Percentiles rank a stretch among this genome's conserved stretches.
These are phyloP conservation scores for Eulemur macaco DNA, from an alignment of 2,113 vertebrate species.

Conservation along the genomic window DNA sequence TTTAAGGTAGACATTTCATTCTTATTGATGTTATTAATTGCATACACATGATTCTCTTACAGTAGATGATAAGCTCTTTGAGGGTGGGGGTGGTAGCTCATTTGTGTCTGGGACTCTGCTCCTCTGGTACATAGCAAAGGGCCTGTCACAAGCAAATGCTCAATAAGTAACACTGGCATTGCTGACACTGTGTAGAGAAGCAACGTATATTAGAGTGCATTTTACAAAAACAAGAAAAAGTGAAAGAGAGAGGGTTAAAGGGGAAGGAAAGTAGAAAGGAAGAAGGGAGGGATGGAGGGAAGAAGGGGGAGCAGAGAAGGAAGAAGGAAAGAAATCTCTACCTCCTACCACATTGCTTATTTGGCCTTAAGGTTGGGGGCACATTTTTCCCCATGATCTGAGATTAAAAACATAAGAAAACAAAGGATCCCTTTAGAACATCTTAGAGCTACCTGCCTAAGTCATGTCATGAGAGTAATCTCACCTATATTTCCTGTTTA, in stretches of 20 bases:
- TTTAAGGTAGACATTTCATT: not conserved
- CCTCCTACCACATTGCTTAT: not conserved
- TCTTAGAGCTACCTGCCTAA: not conserved
- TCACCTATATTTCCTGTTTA: not conserved
- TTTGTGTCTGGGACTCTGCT: not conserved
- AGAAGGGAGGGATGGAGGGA: too few species aligned
- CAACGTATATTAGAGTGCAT: not conserved
- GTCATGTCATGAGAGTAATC: not conserved
- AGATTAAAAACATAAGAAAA: not conserved
- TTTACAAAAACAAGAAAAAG: not conserved
- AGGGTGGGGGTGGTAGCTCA: not conserved
- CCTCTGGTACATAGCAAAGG: not conserved
- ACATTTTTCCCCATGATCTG: not conserved
- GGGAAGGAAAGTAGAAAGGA: not conserved
- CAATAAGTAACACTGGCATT: not conserved
- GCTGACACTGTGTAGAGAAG: not conserved
- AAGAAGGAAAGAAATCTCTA: not conserved
- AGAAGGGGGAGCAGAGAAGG: too few species aligned
- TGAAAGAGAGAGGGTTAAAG: not conserved
- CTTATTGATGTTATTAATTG: not conserved
- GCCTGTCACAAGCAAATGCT: not conserved
- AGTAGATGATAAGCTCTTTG: not conserved
- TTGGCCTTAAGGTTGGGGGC: not conserved
- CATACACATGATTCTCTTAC: not conserved
- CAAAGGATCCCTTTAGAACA: slow-evolving; percentile 12